phyloP scores from a whole-genome alignment of 2,797 vertebrate genomes.

The Cetoscarus ocellatus region DNA sequence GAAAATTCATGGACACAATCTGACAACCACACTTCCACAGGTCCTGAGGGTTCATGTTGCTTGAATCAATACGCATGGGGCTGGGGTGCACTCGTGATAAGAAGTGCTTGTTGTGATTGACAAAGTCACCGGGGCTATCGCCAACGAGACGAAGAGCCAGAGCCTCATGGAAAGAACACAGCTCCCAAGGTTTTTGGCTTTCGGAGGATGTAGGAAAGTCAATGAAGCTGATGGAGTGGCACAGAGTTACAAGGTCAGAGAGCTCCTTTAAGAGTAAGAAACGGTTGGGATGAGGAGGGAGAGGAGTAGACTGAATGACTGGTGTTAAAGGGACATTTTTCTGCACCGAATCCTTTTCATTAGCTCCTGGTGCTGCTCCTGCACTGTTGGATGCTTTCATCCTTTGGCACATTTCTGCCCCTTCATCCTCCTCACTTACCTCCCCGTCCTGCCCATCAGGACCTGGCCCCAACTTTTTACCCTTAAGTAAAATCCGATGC shows the following conservation, averaged over 20 bases:
- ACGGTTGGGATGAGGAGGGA: conserved; percentile 64
- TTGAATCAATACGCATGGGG: conserved; percentile 93
- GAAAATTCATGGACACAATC: conserved; percentile 96
- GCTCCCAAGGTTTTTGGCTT: conserved; percentile 91
- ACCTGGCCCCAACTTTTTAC: conserved; percentile 86
- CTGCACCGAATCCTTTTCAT: conserved; percentile 69
- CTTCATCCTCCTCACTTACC: conserved; percentile 94
- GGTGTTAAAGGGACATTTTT: conserved; percentile 55
- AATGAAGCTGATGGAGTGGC: conserved; percentile 88
- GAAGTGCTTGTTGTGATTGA: conserved; percentile 95
- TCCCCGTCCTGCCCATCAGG: conserved; percentile 87
- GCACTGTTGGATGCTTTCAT: conserved; percentile 72
- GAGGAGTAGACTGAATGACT: conserved; percentile 32
- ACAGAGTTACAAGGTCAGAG: conserved; percentile 92
- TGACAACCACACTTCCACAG: conserved; percentile 97
- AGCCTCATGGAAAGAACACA: conserved; percentile 92
- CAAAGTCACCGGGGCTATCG: conserved; percentile 91
- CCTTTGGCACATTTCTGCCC: conserved; percentile 90
- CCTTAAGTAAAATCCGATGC: conserved; percentile 91
- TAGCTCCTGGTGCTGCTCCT: conserved; percentile 51
- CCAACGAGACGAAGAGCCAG: conserved; percentile 89
- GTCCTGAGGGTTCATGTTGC: conserved; percentile 97
- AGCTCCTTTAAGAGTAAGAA: conserved; percentile 89
- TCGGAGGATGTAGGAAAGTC: conserved; percentile 91
- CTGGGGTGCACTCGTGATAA: conserved; percentile 91